phyloP scores from a whole-genome alignment of 2,797 vertebrate species.

The Tachyglossus aculeatus region DNA sequence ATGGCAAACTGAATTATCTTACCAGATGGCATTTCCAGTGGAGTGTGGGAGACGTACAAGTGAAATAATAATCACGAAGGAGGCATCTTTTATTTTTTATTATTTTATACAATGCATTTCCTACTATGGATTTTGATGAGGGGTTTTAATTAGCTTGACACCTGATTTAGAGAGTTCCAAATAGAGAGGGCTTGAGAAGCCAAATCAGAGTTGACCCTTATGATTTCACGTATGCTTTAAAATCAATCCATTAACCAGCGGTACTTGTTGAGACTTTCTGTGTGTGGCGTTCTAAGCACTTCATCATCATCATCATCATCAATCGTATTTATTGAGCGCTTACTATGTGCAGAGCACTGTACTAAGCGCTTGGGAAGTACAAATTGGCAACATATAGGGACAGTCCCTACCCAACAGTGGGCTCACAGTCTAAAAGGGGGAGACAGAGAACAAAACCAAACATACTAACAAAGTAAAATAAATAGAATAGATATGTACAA shows the following conservation, averaged over 20 bases:
- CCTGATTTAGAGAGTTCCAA: constrained; percentile 61
- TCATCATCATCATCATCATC: no score
- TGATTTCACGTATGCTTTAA: no score
- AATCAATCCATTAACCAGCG: no score
- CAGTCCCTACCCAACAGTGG: no score
- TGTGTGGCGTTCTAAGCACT: background rate
- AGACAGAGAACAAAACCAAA: no score
- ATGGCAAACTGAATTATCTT: constrained; percentile 64
- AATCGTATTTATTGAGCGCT: no score
- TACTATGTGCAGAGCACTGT: no score
- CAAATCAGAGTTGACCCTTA: constrained; percentile 48
- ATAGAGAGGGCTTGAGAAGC: constrained; percentile 50
- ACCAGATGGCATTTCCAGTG: constrained; percentile 56
- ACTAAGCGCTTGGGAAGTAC: no score
- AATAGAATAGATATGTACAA: background rate
- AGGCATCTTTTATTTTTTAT: constrained; percentile 44
- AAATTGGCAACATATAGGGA: no score
- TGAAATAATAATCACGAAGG: constrained; percentile 63
- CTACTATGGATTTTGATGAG: constrained; percentile 62
- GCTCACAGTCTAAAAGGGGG: no score
- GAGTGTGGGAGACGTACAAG: constrained; percentile 56
- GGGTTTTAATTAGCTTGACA: constrained; percentile 69
- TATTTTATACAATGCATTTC: constrained; percentile 44
- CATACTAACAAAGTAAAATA: background rate
- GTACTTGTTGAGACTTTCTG: background rate